Conservation (phyloP, 1,140 invertebrate species). For the Calliopsis andreniformis region DNA sequence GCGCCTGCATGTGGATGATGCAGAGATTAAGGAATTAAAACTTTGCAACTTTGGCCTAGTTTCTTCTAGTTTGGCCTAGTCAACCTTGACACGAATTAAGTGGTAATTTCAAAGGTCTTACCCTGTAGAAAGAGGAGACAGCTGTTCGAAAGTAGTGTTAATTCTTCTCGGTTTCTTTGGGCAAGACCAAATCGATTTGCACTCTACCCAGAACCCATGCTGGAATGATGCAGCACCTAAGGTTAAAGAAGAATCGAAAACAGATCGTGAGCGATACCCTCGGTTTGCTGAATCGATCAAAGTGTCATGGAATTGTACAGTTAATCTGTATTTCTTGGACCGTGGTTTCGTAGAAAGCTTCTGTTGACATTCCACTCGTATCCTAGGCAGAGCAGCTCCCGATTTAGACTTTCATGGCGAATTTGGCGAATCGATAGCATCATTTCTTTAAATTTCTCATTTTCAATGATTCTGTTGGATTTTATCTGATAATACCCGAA, state of each 20-base stretch:
- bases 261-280: background rate
- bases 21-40: too few species aligned
- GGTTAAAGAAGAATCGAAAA: constrained; percentile 2
- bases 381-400: too few species aligned
- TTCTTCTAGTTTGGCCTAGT: too few species aligned
- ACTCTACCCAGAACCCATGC: background rate
- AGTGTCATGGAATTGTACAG: constrained; percentile 2
- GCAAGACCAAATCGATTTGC: constrained; percentile 11
- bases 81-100: too few species aligned
- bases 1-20: too few species aligned
- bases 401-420: background rate
- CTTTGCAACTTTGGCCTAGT: too few species aligned
- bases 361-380: background rate
- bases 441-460: too few species aligned
- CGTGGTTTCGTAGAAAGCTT: background rate
- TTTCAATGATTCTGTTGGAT: too few species aligned
- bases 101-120: too few species aligned
- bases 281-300: constrained; percentile 14
- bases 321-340: background rate
- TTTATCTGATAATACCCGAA: too few species aligned
- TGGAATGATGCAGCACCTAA: constrained; percentile 28
- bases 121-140: background rate
- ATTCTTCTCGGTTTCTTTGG: constrained; percentile 37
- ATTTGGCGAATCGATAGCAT: too few species aligned
- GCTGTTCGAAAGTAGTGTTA: background rate